Base-by-base conservation (phyloP, 1,140 invertebrate species). In the Aphaenogaster floridana region DNA sequence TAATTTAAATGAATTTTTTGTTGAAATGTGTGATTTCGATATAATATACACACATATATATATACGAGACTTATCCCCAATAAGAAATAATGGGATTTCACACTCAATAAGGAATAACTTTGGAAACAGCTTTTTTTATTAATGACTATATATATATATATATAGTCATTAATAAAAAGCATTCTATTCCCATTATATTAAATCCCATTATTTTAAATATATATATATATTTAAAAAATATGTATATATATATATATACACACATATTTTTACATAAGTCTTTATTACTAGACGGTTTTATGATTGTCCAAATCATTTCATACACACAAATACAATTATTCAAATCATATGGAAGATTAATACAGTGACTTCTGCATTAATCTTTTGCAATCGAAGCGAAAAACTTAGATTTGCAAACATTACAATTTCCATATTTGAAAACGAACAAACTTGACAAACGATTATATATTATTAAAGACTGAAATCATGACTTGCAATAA, bases 1-100 rank as follows among this genome's bases (percentile, higher is more conserved):
- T 79, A n/a, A 66, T 34, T 50, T 36, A 48, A 66, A 36, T 7
- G 9, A 48, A 64, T 39, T n/a, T 50, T 79, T 50, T 79, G 13
- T 8, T 21, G 59, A 45, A n/a, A 21, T 48, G 66, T 21, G 28
- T 50, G 0, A 48, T 21, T 50, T 39, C 1, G 13, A 42, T 39
- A 45, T 9, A 42, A 21, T 21, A 21, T 21, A 21, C 21, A 21
- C 21, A 21, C 21, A 21, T 21, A 9, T 1, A 28, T 28, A 28
- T 42, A 9, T 39, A n/a, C 8, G 7, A 39, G 3, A 66, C 1
- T 50, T 66, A 21, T 11, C 11, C 21, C 0, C 13, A 77, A 45
- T 77, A 57, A 77, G 11, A 28, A 77, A 9, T 21, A 59, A 59
- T 5, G 15, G 7, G 7, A 61, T 45, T 28, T 17, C 17, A 15